Evolutionary conservation across 1,140 invertebrate genomes (phyloP), one percentile per base, ranked within the genome.

Genomic region (Zaprionus ghesquierei): DNA sequence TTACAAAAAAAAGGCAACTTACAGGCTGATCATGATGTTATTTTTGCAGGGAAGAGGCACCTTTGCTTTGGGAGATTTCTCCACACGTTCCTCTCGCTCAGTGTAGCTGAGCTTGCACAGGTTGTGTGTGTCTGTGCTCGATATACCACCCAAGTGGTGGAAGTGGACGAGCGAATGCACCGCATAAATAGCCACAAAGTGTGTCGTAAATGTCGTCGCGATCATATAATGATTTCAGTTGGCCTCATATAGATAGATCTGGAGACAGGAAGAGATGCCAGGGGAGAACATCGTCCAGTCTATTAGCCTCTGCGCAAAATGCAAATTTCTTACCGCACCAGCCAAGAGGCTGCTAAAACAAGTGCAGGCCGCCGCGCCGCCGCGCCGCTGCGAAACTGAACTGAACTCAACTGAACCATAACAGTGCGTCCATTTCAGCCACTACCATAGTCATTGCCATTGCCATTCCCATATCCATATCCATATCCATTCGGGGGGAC

Each of bases 141-240:
- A 86, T 86, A 68, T 89, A 82, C 84, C 84, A 89, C 84, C 84
- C 84, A 89, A 79, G 84, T 72, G 53, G 75, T 72, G 22, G 29
- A 51, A 41, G 20, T 56, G 33, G 63, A 18, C 44, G 23, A 33
- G 65, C 61, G 50, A 51, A 87, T 89, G 85, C 73, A 84, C 84
- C 77, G 79, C 85, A 89, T 89, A 89, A 89, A 89, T 89, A 89
- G 60, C 73, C 79, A 68, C 79, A 82, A 84, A 86, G 75, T 87
- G 84, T 89, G 84, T 89, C 84, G 84, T 87, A 84, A 87, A 87
- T 77, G 79, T 85, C 81, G 63, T 72, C 35, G 62, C 63, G 72
- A 77, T 82, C 84, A 82, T 87, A 81, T 79, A 87, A 87, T 74
- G 35, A 72, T 72, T 54, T 65, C 54, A 44, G 20, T 15, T 29